These are phyloP conservation scores for Hydropsyche tenuis DNA, from an alignment of 1,140 invertebrate genomes.

Conservation along the genomic window DNA sequence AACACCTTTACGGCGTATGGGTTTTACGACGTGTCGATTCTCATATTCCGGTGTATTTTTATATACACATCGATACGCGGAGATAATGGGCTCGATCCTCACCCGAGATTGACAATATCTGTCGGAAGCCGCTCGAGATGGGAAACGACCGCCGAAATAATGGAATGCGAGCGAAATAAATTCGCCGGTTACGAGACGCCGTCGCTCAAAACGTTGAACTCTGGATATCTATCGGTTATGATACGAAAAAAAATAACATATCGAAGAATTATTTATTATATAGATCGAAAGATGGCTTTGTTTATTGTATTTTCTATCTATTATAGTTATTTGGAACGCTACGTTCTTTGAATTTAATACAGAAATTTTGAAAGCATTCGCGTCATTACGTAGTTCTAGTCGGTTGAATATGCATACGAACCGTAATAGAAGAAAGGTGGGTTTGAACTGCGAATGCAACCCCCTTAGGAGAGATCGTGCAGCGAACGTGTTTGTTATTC, in stretches of 20 bases:
- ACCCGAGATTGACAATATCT: constrained; percentile 14
- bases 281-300: too few species aligned
- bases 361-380: neutral
- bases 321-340: too few species aligned
- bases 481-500: constrained; percentile 14
- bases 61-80: neutral
- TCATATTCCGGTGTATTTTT: neutral
- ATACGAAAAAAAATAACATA: too few species aligned
- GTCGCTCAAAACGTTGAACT: too few species aligned
- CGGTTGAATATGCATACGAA: constrained; percentile 5
- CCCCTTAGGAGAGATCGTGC: neutral
- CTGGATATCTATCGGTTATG: too few species aligned
- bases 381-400: neutral
- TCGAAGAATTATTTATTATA: too few species aligned
- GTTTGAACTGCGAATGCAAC: neutral
- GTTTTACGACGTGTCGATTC: constrained; percentile 36
- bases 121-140: neutral
- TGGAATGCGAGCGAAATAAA: too few species aligned
- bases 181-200: too few species aligned
- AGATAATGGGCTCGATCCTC: neutral
- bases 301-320: too few species aligned
- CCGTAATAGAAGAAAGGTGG: neutral
- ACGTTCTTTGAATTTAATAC: neutral
- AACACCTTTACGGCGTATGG: constrained; percentile 26
- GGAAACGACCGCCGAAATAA: too few species aligned